These are phyloP conservation scores for Trichogramma dendrolimi DNA, from an alignment of 2,888 invertebrate species.

Conservation along the genomic window DNA sequence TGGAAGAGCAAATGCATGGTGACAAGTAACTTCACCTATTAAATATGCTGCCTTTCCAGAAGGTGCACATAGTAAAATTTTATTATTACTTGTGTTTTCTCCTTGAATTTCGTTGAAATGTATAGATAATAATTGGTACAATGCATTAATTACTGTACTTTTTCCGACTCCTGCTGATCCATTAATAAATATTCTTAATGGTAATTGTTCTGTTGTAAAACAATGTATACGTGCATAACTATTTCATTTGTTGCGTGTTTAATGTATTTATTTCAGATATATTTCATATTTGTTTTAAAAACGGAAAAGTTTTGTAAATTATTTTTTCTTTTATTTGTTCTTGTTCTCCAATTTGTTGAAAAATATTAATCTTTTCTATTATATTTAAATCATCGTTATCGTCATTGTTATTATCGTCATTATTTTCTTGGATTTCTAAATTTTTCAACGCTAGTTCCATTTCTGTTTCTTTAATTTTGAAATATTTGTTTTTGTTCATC, in stretches of 20 bases:
- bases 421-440: not conserved
- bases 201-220: conserved; percentile 7
- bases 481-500: not conserved
- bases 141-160: not conserved
- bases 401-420: not conserved
- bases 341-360: not conserved
- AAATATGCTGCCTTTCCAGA: conserved; percentile 36
- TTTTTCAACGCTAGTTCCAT: not conserved
- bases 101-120: conserved; percentile 6
- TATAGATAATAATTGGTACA: conserved; percentile 14
- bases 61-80: conserved; percentile 32
- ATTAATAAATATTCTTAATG: conserved; percentile 14
- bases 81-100: conserved; percentile 29
- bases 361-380: not conserved
- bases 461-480: not conserved
- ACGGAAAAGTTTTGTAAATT: too few species aligned
- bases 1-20: not conserved
- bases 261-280: not conserved
- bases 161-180: conserved; percentile 19
- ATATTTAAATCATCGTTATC: not conserved
- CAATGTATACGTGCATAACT: conserved; percentile 10
- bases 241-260: conserved; percentile 4
- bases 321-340: not conserved
- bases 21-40: conserved; percentile 16
- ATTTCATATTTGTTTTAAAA: conserved; percentile 10